Evolutionary conservation across 2,797 vertebrate genomes (phyloP).

Genomic region (Propithecus perrieri): DNA sequence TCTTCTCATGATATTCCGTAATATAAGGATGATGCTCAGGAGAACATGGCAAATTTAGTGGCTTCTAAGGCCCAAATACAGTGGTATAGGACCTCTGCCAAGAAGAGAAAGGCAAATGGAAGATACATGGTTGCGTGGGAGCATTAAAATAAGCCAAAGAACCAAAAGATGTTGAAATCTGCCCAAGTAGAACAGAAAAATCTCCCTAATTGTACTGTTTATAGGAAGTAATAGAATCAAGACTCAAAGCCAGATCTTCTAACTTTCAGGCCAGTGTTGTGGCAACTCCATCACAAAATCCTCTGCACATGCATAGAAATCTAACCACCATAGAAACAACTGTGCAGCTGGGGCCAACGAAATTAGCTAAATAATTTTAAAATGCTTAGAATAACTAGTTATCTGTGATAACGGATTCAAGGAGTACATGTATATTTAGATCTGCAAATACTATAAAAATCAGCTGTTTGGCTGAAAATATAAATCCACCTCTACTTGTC

Average conservation of each 20-base stretch:
- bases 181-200: slow-evolving; percentile 28
- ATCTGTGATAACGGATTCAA: slow-evolving; percentile 5
- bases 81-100: not conserved
- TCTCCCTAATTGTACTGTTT: not conserved
- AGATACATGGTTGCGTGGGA: not conserved
- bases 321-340: slow-evolving; percentile 6
- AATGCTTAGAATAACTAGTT: slow-evolving; percentile 17
- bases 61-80: not conserved
- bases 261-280: not conserved
- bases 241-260: slow-evolving; percentile 25
- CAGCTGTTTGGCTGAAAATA: slow-evolving; percentile 15
- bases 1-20: not conserved
- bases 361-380: not conserved
- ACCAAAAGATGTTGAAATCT: slow-evolving; percentile 8
- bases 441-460: slow-evolving; percentile 34
- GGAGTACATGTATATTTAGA: not conserved
- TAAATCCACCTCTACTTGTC: not conserved
- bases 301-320: slow-evolving; percentile 9
- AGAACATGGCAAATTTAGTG: slow-evolving; percentile 9
- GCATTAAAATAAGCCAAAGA: slow-evolving; percentile 18
- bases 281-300: not conserved
- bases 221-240: not conserved
- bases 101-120: not conserved
- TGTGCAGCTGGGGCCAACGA: not conserved
- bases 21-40: not conserved